Conservation (phyloP, 2,888 invertebrate genomes). For the Margaritifera margaritifera region DNA sequence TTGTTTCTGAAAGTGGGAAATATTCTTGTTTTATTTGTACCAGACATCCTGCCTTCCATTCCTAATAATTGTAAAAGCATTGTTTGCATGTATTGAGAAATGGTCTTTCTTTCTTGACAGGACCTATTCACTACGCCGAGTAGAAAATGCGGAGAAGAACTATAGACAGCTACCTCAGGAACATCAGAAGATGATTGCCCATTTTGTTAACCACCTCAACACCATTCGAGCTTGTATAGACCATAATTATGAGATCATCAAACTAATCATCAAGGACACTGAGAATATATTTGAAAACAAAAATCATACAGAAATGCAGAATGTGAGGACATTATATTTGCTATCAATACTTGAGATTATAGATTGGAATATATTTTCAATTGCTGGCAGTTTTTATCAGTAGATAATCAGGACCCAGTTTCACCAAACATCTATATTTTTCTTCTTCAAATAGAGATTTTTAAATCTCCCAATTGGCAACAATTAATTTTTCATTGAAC, state of each 20-base stretch:
- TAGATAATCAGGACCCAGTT: not conserved
- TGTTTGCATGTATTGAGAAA: too few relatives aligned
- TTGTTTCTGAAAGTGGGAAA: too few relatives aligned
- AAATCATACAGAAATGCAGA: constrained; percentile 43
- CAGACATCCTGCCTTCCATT: too few relatives aligned
- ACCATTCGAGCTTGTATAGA: constrained; percentile 84
- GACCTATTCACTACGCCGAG: constrained; percentile 82
- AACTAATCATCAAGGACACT: constrained; percentile 85
- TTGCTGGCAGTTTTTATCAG: not conserved
- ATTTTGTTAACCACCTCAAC: constrained; percentile 84
- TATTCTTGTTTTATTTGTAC: not conserved
- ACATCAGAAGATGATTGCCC: constrained; percentile 84
- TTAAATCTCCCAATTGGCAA: too few relatives aligned
- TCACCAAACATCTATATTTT: too few relatives aligned
- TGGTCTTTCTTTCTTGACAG: constrained; percentile 75
- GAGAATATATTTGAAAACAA: constrained; percentile 88
- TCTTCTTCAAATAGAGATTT: too few relatives aligned
- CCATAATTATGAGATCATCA: constrained; percentile 80
- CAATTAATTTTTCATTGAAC: too few relatives aligned
- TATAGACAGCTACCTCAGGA: constrained; percentile 82
- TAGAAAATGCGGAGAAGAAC: constrained; percentile 85
- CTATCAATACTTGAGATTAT: too few relatives aligned
- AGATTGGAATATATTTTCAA: not conserved
- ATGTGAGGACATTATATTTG: constrained; percentile 12
- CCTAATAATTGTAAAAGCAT: too few relatives aligned